Percentiles rank a stretch among this genome's conserved stretches.
phyloP scores from a whole-genome alignment of 2,113 vertebrate genomes.

The Tretioscincus oriximinensis region DNA sequence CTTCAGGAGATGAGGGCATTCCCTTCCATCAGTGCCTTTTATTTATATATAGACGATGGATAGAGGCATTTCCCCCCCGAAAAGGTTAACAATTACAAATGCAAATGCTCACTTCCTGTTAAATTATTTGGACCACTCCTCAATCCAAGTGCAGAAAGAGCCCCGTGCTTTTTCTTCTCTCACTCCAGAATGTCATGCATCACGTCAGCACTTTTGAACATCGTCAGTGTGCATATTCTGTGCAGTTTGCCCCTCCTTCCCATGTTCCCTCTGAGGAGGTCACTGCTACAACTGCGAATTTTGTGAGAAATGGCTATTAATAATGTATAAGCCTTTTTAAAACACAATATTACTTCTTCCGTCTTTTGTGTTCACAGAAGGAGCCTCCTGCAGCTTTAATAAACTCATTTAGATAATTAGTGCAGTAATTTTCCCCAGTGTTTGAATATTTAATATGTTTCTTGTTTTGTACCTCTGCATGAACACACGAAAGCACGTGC shows the following conservation, averaged over 20 bases:
- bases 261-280: not conserved
- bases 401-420: constrained; percentile 40
- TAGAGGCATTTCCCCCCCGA: too few relatives aligned
- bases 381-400: constrained; percentile 27
- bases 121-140: too few relatives aligned
- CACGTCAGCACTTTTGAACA: not conserved
- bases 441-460: constrained; percentile 30
- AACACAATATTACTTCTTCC: constrained; percentile 14
- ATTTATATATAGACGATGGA: too few relatives aligned
- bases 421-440: constrained; percentile 16
- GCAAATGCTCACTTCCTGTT: too few relatives aligned
- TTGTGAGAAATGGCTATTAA: constrained; percentile 24
- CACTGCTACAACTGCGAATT: not conserved
- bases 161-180: too few relatives aligned
- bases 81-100: too few relatives aligned
- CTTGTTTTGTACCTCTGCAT: constrained; percentile 3
- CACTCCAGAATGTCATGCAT: not conserved
- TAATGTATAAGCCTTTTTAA: constrained; percentile 28
- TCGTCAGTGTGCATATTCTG: not conserved
- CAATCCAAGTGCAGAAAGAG: too few relatives aligned
- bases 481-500: not conserved
- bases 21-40: too few relatives aligned
- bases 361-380: constrained; percentile 9
- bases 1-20: too few relatives aligned
- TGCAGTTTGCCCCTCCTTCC: not conserved